A percentile compares a stretch with the other conserved stretches of the same genome.
Conservation (phyloP, 2,113 vertebrate genomes). For the Varanus salvator region DNA sequence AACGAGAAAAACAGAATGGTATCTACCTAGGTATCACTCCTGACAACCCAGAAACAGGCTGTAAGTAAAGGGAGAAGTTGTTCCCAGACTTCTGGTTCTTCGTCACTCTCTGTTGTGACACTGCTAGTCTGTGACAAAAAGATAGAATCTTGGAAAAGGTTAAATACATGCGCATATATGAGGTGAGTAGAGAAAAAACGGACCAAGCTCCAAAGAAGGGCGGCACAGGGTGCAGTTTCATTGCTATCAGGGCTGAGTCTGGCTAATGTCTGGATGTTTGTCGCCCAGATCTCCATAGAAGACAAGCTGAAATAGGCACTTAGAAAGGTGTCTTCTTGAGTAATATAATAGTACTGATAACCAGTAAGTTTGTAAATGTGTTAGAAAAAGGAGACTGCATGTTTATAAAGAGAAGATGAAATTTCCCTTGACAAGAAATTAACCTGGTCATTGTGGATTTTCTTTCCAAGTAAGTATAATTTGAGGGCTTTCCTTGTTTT, state of each 20-base stretch:
- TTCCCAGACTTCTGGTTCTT: background rate
- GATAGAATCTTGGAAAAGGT: background rate
- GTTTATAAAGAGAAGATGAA: background rate
- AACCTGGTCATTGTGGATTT: conserved; percentile 1
- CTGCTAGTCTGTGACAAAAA: background rate
- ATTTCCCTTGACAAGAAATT: background rate
- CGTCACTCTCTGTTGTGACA: background rate
- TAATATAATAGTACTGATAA: background rate
- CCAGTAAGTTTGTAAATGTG: background rate
- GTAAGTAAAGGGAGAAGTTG: background rate
- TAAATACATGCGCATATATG: background rate
- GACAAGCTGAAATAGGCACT: background rate
- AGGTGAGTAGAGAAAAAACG: background rate
- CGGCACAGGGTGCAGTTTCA: background rate
- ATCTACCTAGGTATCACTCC: too few relatives aligned
- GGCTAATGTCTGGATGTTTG: background rate
- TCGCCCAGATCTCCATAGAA: background rate
- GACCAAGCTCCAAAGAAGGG: background rate
- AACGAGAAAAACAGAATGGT: too few relatives aligned
- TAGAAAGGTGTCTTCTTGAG: background rate
- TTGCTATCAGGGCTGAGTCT: background rate
- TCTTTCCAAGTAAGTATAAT: conserved; percentile 35
- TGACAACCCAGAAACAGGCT: background rate
- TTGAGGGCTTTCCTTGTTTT: background rate
- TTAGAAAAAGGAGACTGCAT: background rate